phyloP scores from a whole-genome alignment of 2,797 vertebrate species.

The Lepilemur ruficaudatus region DNA sequence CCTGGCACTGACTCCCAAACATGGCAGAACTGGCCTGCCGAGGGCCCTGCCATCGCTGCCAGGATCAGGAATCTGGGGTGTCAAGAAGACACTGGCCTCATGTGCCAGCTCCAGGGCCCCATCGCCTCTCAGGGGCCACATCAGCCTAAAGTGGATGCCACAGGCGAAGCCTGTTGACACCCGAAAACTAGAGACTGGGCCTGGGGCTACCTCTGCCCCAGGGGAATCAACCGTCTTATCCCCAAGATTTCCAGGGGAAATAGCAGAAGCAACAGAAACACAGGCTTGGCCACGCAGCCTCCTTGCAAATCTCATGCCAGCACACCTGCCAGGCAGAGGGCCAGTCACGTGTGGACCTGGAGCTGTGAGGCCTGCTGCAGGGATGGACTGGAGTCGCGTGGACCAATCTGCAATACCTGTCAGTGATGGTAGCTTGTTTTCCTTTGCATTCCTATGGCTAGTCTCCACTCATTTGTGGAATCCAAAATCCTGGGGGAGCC shows the following conservation, averaged over 20 bases:
- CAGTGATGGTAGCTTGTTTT: background rate
- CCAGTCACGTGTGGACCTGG: accelerated
- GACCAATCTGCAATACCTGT: background rate
- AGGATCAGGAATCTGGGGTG: background rate
- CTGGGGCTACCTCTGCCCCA: accelerated
- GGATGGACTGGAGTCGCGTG: accelerated
- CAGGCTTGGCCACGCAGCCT: accelerated
- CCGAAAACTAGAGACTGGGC: background rate
- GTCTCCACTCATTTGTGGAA: background rate
- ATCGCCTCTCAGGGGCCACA: background rate
- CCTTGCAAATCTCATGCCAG: background rate
- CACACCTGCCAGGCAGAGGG: background rate
- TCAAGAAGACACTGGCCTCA: background rate
- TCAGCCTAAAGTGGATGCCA: background rate
- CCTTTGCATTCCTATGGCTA: background rate
- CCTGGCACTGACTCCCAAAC: background rate
- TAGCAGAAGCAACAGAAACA: background rate
- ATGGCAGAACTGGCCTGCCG: background rate
- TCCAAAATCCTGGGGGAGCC: background rate
- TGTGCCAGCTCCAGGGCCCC: background rate
- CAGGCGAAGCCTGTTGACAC: background rate
- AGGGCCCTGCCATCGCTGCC: background rate
- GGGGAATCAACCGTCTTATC: background rate
- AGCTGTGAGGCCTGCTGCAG: background rate
- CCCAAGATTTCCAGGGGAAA: background rate